Percentiles rank a stretch among this genome's conserved stretches.
Conservation (phyloP, 1,140 invertebrate species). For the Apis cerana region DNA sequence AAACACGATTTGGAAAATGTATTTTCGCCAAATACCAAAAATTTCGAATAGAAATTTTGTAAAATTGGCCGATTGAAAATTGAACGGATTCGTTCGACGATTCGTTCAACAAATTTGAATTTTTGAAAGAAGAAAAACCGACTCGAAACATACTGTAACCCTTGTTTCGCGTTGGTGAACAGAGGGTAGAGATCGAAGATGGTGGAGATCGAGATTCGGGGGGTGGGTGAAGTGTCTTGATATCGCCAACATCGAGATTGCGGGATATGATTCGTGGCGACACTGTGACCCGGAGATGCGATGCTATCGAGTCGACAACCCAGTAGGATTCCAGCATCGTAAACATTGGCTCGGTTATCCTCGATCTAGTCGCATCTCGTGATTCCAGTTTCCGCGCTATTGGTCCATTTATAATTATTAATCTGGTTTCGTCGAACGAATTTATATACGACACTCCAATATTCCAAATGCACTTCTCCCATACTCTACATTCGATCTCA, state of each 20-base stretch:
- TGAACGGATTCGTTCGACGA: background rate
- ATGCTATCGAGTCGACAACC: slow-evolving; percentile 26
- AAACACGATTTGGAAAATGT: too few relatives aligned
- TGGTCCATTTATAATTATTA: background rate
- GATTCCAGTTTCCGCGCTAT: background rate
- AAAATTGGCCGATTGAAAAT: too few relatives aligned
- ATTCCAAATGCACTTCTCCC: too few relatives aligned
- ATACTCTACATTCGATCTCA: background rate
- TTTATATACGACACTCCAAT: too few relatives aligned
- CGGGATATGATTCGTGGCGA: slow-evolving; percentile 20
- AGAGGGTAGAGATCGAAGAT: background rate
- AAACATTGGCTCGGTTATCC: slow-evolving; percentile 28
- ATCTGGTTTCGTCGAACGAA: background rate
- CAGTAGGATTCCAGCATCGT: background rate
- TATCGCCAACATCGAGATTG: slow-evolving; percentile 7
- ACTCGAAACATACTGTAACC: too few relatives aligned
- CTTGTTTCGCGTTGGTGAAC: background rate
- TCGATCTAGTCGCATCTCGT: background rate
- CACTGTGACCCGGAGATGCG: background rate
- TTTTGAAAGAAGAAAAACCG: too few relatives aligned
- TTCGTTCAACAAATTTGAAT: too few relatives aligned
- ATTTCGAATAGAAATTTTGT: too few relatives aligned
- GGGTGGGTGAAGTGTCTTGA: background rate
- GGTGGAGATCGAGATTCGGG: background rate
- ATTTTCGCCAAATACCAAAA: too few relatives aligned